Evolutionary conservation across 2,797 vertebrate genomes (phyloP).

Genomic region (Nannoperca obscura): DNA sequence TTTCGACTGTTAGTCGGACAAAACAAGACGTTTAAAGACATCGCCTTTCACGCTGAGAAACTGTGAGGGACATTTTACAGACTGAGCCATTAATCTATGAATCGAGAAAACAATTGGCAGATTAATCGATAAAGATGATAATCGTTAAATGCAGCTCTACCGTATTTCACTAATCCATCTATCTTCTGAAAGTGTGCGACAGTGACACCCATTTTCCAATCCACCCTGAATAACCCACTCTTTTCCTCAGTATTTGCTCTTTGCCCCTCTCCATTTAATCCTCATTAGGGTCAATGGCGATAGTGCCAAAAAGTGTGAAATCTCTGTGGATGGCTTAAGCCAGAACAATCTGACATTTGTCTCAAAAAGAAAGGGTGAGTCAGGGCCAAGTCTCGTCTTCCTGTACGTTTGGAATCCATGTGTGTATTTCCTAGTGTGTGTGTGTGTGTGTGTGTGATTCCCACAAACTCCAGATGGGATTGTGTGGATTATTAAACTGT

Average conservation of each 20-base stretch:
- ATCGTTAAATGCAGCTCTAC: background rate
- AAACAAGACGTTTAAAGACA: background rate
- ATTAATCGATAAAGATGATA: background rate
- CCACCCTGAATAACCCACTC: background rate
- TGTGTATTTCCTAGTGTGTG: slow-evolving; percentile 22
- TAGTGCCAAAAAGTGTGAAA: slow-evolving; percentile 7
- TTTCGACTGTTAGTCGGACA: background rate
- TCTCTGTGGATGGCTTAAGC: slow-evolving; percentile 1
- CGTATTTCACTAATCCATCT: background rate
- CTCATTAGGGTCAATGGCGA: background rate
- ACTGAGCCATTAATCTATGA: background rate
- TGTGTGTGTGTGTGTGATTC: slow-evolving; percentile 2
- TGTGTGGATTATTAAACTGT: slow-evolving; percentile 13
- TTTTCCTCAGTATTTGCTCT: slow-evolving; percentile 10
- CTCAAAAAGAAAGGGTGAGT: background rate
- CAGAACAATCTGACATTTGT: slow-evolving; percentile 31
- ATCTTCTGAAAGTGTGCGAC: background rate
- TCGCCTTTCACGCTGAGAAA: background rate
- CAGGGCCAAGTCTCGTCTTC: background rate
- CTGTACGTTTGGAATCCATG: slow-evolving; percentile 21
- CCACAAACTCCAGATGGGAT: slow-evolving; percentile 20
- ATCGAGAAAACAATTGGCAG: background rate
- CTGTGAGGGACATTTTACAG: background rate
- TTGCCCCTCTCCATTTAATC: slow-evolving; percentile 12
- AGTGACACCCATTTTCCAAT: slow-evolving; percentile 17